These are phyloP conservation scores for Lordiphosa collinella DNA, from an alignment of 1,140 invertebrate species.

Conservation along the genomic window DNA sequence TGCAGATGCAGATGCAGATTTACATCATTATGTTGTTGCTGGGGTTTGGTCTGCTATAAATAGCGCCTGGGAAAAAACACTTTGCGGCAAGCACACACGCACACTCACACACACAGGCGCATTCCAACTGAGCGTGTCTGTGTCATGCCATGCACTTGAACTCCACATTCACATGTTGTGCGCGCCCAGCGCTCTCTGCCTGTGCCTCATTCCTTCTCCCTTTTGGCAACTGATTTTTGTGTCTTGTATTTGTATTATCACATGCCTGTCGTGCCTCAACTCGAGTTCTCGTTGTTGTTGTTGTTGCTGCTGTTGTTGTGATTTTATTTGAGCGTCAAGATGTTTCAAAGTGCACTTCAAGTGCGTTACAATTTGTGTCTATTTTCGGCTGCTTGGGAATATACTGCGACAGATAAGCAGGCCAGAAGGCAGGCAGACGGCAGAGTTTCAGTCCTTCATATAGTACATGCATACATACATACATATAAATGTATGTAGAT, in stretches of 20 bases:
- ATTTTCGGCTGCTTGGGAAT: slow-evolving; percentile 76
- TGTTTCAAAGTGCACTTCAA: slow-evolving; percentile 72
- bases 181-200: slow-evolving; percentile 16
- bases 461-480: too few relatives aligned
- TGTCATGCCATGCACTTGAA: slow-evolving; percentile 71
- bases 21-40: not conserved
- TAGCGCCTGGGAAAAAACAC: slow-evolving; percentile 78
- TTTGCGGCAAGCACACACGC: slow-evolving; percentile 44
- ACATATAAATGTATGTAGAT: too few relatives aligned
- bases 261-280: slow-evolving; percentile 45
- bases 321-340: slow-evolving; percentile 63
- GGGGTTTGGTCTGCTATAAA: slow-evolving; percentile 41
- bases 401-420: slow-evolving; percentile 33
- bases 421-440: not conserved
- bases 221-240: slow-evolving; percentile 1
- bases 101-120: slow-evolving; percentile 8
- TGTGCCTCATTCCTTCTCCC: not conserved
- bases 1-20: too few relatives aligned
- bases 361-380: slow-evolving; percentile 64
- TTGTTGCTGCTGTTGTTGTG: slow-evolving; percentile 14
- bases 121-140: slow-evolving; percentile 23
- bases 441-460: not conserved
- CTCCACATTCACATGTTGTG: slow-evolving; percentile 60
- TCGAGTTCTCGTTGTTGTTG: slow-evolving; percentile 8
- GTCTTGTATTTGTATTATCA: slow-evolving; percentile 31